phyloP scores from a whole-genome alignment of 2,113 vertebrate genomes.

The Callorhinus ursinus region DNA sequence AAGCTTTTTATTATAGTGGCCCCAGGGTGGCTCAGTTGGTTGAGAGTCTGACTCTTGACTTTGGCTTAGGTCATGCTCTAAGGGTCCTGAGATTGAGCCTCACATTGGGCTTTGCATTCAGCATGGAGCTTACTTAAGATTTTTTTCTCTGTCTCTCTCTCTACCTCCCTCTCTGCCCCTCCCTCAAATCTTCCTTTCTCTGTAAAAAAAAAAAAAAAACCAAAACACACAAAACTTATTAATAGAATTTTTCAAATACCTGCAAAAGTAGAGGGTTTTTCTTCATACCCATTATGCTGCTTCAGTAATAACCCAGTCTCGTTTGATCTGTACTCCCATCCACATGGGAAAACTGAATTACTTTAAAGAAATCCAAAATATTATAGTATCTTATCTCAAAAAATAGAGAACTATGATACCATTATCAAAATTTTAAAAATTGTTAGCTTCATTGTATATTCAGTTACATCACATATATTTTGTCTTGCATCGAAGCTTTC shows the following conservation, averaged over 20 bases:
- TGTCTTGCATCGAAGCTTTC: background rate
- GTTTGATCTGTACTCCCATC: background rate
- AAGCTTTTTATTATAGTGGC: background rate
- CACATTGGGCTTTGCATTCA: background rate
- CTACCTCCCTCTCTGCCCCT: no score
- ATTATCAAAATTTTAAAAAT: background rate
- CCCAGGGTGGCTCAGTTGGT: no score
- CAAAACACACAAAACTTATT: background rate
- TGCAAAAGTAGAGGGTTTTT: background rate
- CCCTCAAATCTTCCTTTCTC: background rate
- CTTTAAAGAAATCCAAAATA: background rate
- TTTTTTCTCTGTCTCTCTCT: no score
- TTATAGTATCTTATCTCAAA: background rate
- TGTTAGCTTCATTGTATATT: background rate
- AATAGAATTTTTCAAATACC: background rate
- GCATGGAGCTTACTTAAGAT: no score
- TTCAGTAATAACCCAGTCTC: background rate
- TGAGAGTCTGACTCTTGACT: background rate
- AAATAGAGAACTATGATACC: background rate
- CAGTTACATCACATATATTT: background rate
- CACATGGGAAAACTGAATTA: background rate
- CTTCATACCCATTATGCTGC: background rate
- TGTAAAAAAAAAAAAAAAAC: background rate
- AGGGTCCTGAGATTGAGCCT: background rate
- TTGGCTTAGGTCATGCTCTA: background rate